Conservation (phyloP, 2,113 vertebrate genomes). For the Morone saxatilis region DNA sequence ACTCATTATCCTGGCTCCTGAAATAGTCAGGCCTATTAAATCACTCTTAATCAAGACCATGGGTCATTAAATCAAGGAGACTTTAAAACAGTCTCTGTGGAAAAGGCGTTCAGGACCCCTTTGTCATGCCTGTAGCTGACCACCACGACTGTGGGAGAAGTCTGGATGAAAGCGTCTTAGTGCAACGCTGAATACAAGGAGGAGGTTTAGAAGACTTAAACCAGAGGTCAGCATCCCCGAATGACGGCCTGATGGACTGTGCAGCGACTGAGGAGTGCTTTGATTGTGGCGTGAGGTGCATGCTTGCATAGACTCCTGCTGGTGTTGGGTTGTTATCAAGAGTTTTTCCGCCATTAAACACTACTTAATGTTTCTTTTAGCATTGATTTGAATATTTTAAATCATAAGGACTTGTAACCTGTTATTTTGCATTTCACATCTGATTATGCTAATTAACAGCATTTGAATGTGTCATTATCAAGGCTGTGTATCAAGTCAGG, state of each 20-base stretch:
- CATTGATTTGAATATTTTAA: slow-evolving; percentile 24
- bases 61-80: slow-evolving; percentile 72
- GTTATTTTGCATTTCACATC: slow-evolving; percentile 14
- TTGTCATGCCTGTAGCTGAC: slow-evolving; percentile 41
- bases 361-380: not conserved
- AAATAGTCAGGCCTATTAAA: slow-evolving; percentile 78
- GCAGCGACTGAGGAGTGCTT: slow-evolving; percentile 8
- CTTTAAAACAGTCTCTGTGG: slow-evolving; percentile 49
- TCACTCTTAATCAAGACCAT: slow-evolving; percentile 75
- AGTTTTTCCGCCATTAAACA: not conserved
- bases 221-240: not conserved
- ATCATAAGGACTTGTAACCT: not conserved
- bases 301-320: not conserved
- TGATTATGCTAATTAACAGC: not conserved
- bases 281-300: not conserved
- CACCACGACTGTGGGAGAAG: not conserved
- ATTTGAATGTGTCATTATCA: slow-evolving; percentile 1
- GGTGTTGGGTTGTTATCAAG: slow-evolving; percentile 5
- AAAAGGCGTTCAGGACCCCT: slow-evolving; percentile 36
- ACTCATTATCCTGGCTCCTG: slow-evolving; percentile 76
- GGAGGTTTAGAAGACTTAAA: not conserved
- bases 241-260: not conserved
- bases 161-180: slow-evolving; percentile 8
- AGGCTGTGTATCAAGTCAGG: not conserved
- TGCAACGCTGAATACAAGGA: not conserved